Evolutionary conservation across 2,888 invertebrate genomes (phyloP), one percentile per base, ranked within the genome.

Genomic region (Ichneumon xanthorius): DNA sequence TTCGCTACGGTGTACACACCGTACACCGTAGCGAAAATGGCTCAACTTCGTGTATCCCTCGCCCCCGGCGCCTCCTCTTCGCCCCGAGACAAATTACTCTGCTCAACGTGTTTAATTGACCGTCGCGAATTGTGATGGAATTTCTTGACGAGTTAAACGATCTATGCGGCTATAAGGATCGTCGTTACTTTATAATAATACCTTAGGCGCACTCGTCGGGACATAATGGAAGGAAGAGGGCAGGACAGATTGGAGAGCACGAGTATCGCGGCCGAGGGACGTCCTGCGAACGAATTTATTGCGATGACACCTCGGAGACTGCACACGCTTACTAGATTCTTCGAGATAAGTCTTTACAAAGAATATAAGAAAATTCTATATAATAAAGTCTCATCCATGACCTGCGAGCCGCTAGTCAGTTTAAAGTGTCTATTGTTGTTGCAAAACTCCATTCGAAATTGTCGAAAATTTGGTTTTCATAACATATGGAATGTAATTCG

Each of bases 51-150:
- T 73, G 63, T 48, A 58, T 30, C 40, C 61, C 67, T n/a, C 16
- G 33, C 14, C 26, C 61, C 14, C 26, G 30, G 16, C 16, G 26
- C 30, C 30, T 33, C 63, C 30, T 30, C 58, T 58, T 26, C 22
- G 33, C 45, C 16, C 71, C 55, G 75, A 75, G 50, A 67, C 76
- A 67, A 84, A 83, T 89, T 83, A 86, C 80, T 81, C 77, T 26
- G 83, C 83, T 91, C 88, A 88, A 78, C 33, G 86, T 71, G 87
- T 82, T 90, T 89, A 91, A 91, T 89, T 88, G 90, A 88, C 87
- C 90, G 88, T 76, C 82, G 83, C 88, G 80, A 89, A 91, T 90
- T 86, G 87, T 78, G 79, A 45, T 61, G 76, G 79, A 85, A 90
- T 89, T 89, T 88, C 82, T 84, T 86, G 70, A 53, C 33, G 61